Evolutionary conservation across 1,140 invertebrate genomes (phyloP).

Genomic region (Zaprionus nigranus): DNA sequence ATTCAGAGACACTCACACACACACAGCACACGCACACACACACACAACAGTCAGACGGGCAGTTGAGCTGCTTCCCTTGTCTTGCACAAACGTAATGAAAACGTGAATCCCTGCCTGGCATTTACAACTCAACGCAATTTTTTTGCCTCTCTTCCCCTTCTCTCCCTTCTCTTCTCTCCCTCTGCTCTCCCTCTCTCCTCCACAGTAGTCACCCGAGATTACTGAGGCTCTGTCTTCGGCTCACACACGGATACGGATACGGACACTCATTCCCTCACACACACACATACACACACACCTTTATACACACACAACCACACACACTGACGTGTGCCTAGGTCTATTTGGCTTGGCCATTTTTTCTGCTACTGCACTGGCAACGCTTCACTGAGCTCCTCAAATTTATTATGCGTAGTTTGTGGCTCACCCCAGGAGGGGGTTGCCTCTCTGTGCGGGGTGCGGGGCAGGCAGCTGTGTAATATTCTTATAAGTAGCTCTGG

Average conservation of each 20-base stretch:
- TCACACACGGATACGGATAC: background rate
- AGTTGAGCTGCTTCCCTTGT: constrained; percentile 22
- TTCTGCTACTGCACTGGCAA: constrained; percentile 14
- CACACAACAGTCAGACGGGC: constrained; percentile 19
- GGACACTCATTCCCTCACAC: background rate
- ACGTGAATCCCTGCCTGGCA: constrained; percentile 79
- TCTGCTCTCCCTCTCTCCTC: background rate
- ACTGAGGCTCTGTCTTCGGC: constrained; percentile 33
- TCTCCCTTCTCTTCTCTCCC: too few relatives aligned
- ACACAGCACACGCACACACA: background rate
- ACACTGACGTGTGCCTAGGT: constrained; percentile 30
- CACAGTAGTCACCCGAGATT: constrained; percentile 57
- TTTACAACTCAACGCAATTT: constrained; percentile 82
- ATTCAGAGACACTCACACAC: constrained; percentile 29
- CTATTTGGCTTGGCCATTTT: constrained; percentile 9
- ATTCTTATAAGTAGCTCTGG: constrained; percentile 67
- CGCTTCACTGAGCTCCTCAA: constrained; percentile 63
- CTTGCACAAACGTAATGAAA: constrained; percentile 78
- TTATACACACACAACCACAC: constrained; percentile 14
- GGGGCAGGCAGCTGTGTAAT: constrained; percentile 37
- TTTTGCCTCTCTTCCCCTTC: constrained; percentile 5
- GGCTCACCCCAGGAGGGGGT: background rate
- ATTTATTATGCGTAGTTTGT: constrained; percentile 65
- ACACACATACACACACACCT: constrained; percentile 8
- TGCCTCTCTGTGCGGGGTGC: background rate